phyloP scores from a whole-genome alignment of 2,113 vertebrate genomes.

The Ahaetulla prasina region DNA sequence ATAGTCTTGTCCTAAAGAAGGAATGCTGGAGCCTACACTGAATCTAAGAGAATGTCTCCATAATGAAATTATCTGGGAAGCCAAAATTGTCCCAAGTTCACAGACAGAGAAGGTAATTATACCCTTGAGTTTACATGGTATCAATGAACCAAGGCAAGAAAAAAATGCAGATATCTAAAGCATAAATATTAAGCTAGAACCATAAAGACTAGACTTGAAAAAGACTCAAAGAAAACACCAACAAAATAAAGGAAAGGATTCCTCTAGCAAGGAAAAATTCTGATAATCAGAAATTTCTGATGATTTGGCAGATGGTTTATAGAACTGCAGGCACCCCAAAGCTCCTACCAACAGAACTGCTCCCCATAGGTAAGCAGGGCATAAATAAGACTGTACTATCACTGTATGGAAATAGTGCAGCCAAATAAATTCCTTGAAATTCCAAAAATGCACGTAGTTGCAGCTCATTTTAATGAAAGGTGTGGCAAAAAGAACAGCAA shows the following conservation, averaged over 20 bases:
- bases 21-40: too few relatives aligned
- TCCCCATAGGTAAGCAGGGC: neutral
- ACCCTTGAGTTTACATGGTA: neutral
- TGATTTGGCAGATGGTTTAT: neutral
- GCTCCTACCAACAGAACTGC: neutral
- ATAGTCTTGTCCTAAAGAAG: too few relatives aligned
- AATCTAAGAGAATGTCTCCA: too few relatives aligned
- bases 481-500: neutral
- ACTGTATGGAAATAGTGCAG: neutral
- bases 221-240: neutral
- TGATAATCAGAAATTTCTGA: neutral
- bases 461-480: neutral
- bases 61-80: too few relatives aligned
- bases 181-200: neutral
- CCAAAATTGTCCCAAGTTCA: too few relatives aligned
- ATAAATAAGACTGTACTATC: neutral
- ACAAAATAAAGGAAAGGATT: neutral
- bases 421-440: neutral
- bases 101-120: neutral
- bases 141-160: neutral
- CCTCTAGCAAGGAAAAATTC: neutral
- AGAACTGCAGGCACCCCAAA: neutral
- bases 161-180: neutral
- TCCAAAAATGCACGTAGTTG: neutral
- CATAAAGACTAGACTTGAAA: neutral